Evolutionary conservation across 2,797 vertebrate species (phyloP).

Genomic region (Heteromormyrus szaboi): DNA sequence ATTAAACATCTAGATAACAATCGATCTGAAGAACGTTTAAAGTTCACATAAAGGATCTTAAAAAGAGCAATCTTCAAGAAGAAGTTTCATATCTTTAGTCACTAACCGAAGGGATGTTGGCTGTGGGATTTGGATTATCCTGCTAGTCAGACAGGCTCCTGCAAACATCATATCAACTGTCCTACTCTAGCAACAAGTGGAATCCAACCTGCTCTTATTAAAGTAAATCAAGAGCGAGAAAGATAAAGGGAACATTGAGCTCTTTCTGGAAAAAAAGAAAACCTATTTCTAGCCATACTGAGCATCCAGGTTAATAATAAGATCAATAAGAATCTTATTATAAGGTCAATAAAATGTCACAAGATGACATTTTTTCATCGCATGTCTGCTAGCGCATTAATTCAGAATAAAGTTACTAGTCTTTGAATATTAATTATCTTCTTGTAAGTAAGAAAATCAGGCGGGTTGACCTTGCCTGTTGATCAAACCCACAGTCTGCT

Average conservation of each 20-base stretch:
- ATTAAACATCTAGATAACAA: neutral
- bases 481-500: slow-evolving; percentile 18
- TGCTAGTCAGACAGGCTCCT: slow-evolving; percentile 19
- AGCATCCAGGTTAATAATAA: slow-evolving; percentile 6
- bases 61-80: slow-evolving; percentile 23
- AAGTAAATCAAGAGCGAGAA: slow-evolving; percentile 18
- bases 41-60: neutral
- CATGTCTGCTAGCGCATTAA: neutral
- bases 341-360: neutral
- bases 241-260: neutral
- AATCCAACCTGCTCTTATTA: slow-evolving; percentile 12
- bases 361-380: neutral
- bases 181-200: slow-evolving; percentile 14
- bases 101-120: slow-evolving; percentile 27
- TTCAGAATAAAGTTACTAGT: neutral
- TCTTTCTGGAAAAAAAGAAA: neutral
- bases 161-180: slow-evolving; percentile 26
- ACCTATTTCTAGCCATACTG: neutral
- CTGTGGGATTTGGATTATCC: slow-evolving; percentile 27
- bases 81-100: slow-evolving; percentile 27
- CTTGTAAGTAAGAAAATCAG: neutral
- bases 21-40: neutral
- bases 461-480: neutral
- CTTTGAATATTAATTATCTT: neutral
- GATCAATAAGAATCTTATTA: neutral